Conservation (phyloP, 2,113 vertebrate genomes). For the Calcarius ornatus region DNA sequence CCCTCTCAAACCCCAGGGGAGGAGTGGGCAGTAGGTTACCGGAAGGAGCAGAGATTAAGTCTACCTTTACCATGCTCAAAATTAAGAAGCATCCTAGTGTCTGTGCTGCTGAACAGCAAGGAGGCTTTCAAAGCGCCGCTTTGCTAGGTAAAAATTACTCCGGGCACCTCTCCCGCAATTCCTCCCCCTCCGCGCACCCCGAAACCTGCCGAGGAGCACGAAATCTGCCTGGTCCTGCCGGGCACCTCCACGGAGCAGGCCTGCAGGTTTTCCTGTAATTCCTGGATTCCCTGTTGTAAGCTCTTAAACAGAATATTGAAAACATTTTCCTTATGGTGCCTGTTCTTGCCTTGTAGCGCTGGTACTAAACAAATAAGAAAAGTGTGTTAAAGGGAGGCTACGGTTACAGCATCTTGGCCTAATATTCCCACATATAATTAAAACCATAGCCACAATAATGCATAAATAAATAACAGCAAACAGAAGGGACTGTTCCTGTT, state of each 20-base stretch:
- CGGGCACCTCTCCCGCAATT: not conserved
- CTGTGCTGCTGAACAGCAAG: not conserved
- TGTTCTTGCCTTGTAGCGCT: conserved; percentile 9
- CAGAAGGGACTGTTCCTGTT: conserved; percentile 35
- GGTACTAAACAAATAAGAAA: conserved; percentile 41
- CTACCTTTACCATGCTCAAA: not conserved
- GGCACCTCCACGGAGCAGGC: not conserved
- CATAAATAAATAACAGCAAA: conserved; percentile 45
- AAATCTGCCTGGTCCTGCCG: not conserved
- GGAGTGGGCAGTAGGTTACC: not conserved
- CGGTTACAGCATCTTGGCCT: conserved; percentile 32
- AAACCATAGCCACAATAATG: conserved; percentile 42
- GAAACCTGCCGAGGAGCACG: not conserved
- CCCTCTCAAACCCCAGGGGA: not conserved
- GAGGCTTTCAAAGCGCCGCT: not conserved
- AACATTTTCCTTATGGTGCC: conserved; percentile 24
- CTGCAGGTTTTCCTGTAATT: not conserved
- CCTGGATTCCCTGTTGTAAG: conserved; percentile 15
- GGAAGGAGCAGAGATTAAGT: not conserved
- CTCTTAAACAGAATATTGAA: conserved; percentile 26
- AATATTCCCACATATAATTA: conserved; percentile 49
- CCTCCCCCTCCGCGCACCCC: not conserved
- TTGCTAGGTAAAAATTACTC: not conserved
- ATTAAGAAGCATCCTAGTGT: not conserved
- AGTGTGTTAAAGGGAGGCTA: conserved; percentile 13